A percentile compares a stretch with the other conserved stretches of the same genome.
Evolutionary conservation across 2,113 vertebrate species (phyloP).

Genomic region (Percina caprodes): DNA sequence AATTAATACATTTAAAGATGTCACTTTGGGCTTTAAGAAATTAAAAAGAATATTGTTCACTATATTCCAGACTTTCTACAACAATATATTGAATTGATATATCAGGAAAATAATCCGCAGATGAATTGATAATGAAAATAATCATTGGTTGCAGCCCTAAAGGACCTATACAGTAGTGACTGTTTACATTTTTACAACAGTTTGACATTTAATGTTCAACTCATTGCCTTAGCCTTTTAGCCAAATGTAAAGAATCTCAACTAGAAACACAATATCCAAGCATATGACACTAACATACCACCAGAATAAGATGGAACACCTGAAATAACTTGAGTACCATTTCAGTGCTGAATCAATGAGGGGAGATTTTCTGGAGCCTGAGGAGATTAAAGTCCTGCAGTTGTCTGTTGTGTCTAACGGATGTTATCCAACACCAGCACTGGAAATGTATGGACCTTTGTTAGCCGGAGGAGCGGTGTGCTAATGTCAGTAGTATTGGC

Average conservation of each 20-base stretch:
- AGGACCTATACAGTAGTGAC: background rate
- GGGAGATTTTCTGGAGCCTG: constrained; percentile 66
- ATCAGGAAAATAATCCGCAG: background rate
- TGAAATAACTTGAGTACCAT: constrained; percentile 70
- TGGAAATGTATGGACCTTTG: background rate
- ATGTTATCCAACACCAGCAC: constrained; percentile 52
- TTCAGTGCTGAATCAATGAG: constrained; percentile 69
- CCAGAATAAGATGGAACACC: constrained; percentile 35
- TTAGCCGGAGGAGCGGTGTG: constrained; percentile 15
- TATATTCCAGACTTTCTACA: background rate
- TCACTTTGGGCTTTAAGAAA: background rate
- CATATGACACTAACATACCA: background rate
- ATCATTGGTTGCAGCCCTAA: background rate
- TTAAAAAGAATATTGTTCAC: background rate
- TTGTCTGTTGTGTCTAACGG: constrained; percentile 58
- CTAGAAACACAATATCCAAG: background rate
- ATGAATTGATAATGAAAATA: background rate
- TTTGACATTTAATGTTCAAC: background rate
- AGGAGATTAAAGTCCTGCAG: constrained; percentile 65
- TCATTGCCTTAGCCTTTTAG: background rate
- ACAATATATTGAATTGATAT: background rate
- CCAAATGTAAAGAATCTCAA: background rate
- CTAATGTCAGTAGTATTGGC: constrained; percentile 44
- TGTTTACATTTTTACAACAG: background rate
- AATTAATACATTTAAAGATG: background rate